A percentile compares a stretch with the other conserved stretches of the same genome.
Conservation (phyloP, 2,797 vertebrate species). For the Rhinophrynus dorsalis region DNA sequence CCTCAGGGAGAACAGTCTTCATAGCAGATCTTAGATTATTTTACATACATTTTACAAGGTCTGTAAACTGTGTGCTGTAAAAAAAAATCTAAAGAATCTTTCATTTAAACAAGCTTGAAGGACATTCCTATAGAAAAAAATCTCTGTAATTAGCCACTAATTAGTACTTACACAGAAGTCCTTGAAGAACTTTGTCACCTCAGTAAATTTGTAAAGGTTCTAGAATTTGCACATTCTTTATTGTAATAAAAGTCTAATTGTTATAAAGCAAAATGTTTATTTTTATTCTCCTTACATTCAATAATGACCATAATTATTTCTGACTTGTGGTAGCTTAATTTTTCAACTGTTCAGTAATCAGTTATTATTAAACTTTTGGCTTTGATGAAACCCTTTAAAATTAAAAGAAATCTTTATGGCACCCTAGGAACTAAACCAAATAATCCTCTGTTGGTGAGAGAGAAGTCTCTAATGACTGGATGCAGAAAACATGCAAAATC, state of each 20-base stretch:
- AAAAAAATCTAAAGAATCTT: neutral
- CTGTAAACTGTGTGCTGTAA: neutral
- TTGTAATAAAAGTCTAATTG: neutral
- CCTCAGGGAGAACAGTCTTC: no score
- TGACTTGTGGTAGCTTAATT: neutral
- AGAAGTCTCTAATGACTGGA: no score
- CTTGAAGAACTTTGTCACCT: constrained; percentile 22
- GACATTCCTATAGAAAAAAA: constrained; percentile 1
- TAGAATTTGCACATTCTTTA: neutral
- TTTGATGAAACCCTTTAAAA: no score
- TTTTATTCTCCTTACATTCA: no score
- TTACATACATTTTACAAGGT: neutral
- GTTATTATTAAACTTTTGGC: no score
- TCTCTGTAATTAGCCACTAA: constrained; percentile 9
- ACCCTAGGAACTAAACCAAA: no score
- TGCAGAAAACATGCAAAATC: no score
- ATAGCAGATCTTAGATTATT: no score
- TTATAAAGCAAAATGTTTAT: neutral
- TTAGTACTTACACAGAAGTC: constrained; percentile 1
- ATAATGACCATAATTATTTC: neutral
- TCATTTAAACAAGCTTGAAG: neutral
- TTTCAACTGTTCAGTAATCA: no score
- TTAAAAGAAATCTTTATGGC: no score
- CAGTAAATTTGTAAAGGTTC: neutral
- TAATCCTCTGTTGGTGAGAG: no score